Evolutionary conservation across 2,888 invertebrate species (phyloP).

Genomic region (Dorcus parallelipipedus): DNA sequence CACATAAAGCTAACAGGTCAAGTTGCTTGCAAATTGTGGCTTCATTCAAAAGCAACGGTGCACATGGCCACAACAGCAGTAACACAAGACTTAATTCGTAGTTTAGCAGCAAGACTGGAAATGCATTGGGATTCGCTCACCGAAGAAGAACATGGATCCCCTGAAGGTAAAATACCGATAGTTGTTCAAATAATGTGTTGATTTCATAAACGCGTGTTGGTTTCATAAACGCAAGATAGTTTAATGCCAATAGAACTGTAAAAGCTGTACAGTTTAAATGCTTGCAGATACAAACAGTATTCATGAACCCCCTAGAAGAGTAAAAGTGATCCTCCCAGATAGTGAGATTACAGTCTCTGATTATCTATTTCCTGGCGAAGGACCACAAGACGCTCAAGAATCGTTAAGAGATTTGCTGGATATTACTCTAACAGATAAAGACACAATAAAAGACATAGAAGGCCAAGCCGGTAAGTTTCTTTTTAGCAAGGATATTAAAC

Average conservation of each 20-base stretch:
- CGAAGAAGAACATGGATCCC: conserved; percentile 70
- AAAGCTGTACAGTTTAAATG: background rate
- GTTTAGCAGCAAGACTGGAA: conserved; percentile 79
- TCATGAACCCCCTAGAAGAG: conserved; percentile 86
- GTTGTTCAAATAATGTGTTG: no score
- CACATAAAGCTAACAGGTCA: conserved; percentile 70
- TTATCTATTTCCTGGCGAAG: conserved; percentile 89
- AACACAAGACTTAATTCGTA: conserved; percentile 80
- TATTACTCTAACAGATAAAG: conserved; percentile 65
- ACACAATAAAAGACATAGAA: conserved; percentile 72
- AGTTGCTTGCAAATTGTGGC: conserved; percentile 71
- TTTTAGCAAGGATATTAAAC: no score
- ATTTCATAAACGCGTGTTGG: no score
- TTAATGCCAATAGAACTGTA: no score
- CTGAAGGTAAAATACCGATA: conserved; percentile 56
- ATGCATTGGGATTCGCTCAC: conserved; percentile 92
- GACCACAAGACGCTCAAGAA: conserved; percentile 73
- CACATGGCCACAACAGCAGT: conserved; percentile 70
- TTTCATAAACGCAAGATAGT: no score
- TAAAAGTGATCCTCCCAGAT: conserved; percentile 69
- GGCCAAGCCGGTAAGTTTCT: conserved; percentile 65
- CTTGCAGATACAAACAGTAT: conserved; percentile 68
- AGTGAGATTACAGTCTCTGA: conserved; percentile 74
- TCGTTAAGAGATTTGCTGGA: conserved; percentile 81
- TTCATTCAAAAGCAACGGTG: conserved; percentile 72